Percentiles rank a stretch among this genome's conserved stretches.
Evolutionary conservation across 2,797 vertebrate genomes (phyloP).

Genomic region (Tachyglossus aculeatus): DNA sequence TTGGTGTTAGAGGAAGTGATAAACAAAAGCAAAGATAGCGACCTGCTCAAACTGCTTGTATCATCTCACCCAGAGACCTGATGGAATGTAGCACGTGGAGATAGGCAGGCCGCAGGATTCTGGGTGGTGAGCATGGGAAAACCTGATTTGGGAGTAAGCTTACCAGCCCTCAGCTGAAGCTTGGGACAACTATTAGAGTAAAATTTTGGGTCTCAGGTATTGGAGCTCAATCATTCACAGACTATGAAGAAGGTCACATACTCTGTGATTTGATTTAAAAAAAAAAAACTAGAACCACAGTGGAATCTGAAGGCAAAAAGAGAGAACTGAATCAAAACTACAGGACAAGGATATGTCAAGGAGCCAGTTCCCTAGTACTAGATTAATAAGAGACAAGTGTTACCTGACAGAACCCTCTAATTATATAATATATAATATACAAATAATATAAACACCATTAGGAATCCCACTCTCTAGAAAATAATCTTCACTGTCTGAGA

Average conservation of each 20-base stretch:
- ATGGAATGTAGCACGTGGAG: neutral
- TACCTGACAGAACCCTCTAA: slow-evolving; percentile 3
- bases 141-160: neutral
- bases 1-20: neutral
- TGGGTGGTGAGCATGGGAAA: neutral
- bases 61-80: slow-evolving; percentile 8
- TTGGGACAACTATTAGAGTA: neutral
- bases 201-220: neutral
- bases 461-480: slow-evolving; percentile 36
- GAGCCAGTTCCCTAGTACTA: neutral
- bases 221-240: neutral
- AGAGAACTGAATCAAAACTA: neutral
- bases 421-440: neutral
- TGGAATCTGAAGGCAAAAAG: neutral
- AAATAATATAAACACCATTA: neutral
- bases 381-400: no score
- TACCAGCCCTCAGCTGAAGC: neutral
- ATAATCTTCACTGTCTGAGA: slow-evolving; percentile 23
- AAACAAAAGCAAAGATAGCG: neutral
- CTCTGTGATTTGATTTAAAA: neutral
- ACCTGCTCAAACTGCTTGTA: slow-evolving; percentile 15
- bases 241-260: neutral
- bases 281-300: neutral
- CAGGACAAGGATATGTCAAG: slow-evolving; percentile 13
- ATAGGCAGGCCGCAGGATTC: neutral